These are phyloP conservation scores for Nipponacmea schrenckii DNA, from an alignment of 2,888 invertebrate species.

Conservation along the genomic window DNA sequence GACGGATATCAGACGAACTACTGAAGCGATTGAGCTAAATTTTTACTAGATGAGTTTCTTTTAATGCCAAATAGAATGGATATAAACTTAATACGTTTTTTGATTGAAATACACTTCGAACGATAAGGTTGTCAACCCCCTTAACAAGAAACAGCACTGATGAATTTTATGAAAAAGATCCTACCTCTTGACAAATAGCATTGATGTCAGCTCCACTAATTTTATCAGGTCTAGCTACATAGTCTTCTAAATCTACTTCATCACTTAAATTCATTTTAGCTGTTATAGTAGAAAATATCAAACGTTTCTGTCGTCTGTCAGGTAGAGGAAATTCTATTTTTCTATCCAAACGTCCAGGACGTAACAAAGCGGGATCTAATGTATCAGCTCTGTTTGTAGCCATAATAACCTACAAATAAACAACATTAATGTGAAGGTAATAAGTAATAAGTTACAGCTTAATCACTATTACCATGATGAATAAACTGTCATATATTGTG, in stretches of 20 bases:
- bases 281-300: conserved; percentile 98
- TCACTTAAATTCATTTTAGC: conserved; percentile 77
- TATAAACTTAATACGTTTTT: no score
- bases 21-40: no score
- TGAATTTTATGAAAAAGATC: conserved; percentile 1
- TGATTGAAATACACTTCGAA: no score
- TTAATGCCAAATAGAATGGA: no score
- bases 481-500: no score
- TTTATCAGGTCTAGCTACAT: conserved; percentile 97
- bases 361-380: conserved; percentile 93
- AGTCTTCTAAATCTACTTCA: conserved; percentile 98
- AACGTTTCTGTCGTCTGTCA: conserved; percentile 87
- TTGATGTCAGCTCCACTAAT: conserved; percentile 99
- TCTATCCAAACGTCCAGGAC: conserved; percentile 95
- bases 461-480: no score
- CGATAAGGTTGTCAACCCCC: background rate
- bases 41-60: no score
- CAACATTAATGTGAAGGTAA: no score
- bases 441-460: no score
- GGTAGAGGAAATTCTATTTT: conserved; percentile 99
- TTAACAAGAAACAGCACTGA: no score
- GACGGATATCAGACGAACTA: no score
- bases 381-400: conserved; percentile 98
- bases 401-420: conserved; percentile 79
- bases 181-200: conserved; percentile 96